Percentiles rank a stretch among this genome's conserved stretches.
These are phyloP conservation scores for Baryphthengus martii DNA, from an alignment of 2,113 vertebrate species.

Conservation along the genomic window DNA sequence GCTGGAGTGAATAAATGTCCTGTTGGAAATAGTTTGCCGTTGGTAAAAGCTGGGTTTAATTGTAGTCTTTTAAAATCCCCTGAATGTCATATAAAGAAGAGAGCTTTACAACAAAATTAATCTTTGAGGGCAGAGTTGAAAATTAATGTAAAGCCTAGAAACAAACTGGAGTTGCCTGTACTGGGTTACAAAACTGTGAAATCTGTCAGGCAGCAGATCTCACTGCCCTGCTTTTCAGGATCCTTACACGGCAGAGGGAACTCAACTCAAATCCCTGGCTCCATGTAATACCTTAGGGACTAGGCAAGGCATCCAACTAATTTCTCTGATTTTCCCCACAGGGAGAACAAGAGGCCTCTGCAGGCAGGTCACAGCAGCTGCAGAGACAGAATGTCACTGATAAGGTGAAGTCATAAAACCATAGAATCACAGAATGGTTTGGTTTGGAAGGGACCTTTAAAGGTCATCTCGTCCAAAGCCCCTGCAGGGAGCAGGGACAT, in stretches of 20 bases:
- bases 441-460: background rate
- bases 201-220: background rate
- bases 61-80: background rate
- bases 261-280: background rate
- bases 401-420: background rate
- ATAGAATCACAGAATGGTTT: background rate
- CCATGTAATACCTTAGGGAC: background rate
- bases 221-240: background rate
- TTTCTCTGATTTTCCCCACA: background rate
- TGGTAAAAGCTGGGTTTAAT: conserved; percentile 58
- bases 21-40: background rate
- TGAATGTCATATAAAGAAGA: background rate
- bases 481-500: too few species aligned
- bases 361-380: background rate
- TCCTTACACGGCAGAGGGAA: background rate
- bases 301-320: background rate
- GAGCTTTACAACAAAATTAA: background rate
- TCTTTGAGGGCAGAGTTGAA: background rate
- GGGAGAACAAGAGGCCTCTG: background rate
- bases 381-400: background rate
- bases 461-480: too few species aligned
- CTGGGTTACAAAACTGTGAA: background rate
- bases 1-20: conserved; percentile 1
- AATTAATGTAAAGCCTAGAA: conserved; percentile 7
- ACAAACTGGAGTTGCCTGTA: background rate